Conservation (phyloP, 2,888 invertebrate species). For the Hermodice carunculata region DNA sequence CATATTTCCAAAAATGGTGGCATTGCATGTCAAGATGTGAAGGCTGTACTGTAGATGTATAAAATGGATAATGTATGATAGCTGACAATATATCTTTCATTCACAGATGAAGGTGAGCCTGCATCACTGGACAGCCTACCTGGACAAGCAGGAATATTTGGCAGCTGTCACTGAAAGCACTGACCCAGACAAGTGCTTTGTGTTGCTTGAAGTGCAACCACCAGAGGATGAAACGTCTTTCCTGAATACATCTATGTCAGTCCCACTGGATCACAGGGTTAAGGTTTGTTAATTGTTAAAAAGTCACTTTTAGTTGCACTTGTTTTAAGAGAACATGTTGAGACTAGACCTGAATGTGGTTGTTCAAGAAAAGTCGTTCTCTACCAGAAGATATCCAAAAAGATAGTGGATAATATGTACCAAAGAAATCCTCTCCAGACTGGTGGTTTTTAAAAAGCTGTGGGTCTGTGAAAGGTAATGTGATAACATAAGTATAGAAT, state of each 20-base stretch:
- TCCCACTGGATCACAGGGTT: constrained; percentile 2
- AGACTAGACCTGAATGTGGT: too few species aligned
- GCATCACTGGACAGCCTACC: constrained; percentile 6
- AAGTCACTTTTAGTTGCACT: not conserved
- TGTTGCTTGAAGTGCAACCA: constrained; percentile 12
- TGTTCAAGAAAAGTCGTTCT: not conserved
- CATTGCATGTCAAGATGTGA: too few species aligned
- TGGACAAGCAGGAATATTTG: constrained; percentile 7
- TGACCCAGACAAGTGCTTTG: not conserved
- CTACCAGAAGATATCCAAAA: not conserved
- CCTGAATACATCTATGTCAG: constrained; percentile 20
- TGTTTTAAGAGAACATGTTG: not conserved
- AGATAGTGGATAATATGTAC: not conserved
- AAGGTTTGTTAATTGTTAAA: constrained; percentile 10
- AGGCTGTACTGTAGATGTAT: too few species aligned
- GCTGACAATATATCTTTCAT: not conserved
- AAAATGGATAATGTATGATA: too few species aligned
- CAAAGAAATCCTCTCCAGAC: too few species aligned
- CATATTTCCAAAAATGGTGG: too few species aligned
- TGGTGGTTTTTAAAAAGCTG: too few species aligned
- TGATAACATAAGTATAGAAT: too few species aligned
- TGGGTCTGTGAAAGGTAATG: too few species aligned
- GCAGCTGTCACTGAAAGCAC: not conserved
- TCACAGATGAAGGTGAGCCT: constrained; percentile 8
- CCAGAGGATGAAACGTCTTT: constrained; percentile 15